Base-by-base conservation (phyloP, 2,888 invertebrate species). In the Drosophila gaucha region DNA sequence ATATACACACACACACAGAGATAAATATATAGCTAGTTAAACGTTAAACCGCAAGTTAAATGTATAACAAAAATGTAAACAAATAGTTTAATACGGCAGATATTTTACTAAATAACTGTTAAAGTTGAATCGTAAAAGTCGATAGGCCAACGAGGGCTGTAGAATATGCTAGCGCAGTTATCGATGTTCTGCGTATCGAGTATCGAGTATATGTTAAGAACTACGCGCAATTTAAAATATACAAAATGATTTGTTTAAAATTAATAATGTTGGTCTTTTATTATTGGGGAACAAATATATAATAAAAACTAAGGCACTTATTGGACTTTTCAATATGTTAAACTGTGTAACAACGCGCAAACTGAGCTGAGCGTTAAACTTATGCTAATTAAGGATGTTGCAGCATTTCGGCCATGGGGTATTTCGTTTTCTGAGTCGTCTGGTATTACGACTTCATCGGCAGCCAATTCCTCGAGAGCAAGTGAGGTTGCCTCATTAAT, bases 401-500 rank as follows among this genome's bases (percentile, higher is more conserved):
- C 66, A 1, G 49, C 64, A 38, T 78, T 85, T 55, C 89, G 90
- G 22, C 91, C 90, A 78, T 91, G 90, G 6, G 91, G 90, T 56
- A 91, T 91, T 66, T 91, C 92, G 43, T 93, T 93, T 9, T 92
- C 88, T 0, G 78, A 70, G 28, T 78, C 80, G 58, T 84, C 67
- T 1, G 82, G 82, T 12, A 59, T 54, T 1, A 65, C 84, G 93
- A 92, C 74, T 93, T 79, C 80, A 26, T 79, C 77, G 26, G 77
- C 73, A 9, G 75, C 88, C 36, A 92, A 90, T 80, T 93, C 93
- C 43, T 92, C 92, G 18, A 93, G 67, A 0, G 94, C 92, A 8
- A 94, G 89, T 0, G 92, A 91, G 1, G 95, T 92, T 0, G 94
- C 95, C 60, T 94, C 93, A 86, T 96, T 95, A 51, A 97, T 95